These are phyloP conservation scores for Scalopus aquaticus DNA, from an alignment of 2,113 vertebrate species.

Conservation along the genomic window DNA sequence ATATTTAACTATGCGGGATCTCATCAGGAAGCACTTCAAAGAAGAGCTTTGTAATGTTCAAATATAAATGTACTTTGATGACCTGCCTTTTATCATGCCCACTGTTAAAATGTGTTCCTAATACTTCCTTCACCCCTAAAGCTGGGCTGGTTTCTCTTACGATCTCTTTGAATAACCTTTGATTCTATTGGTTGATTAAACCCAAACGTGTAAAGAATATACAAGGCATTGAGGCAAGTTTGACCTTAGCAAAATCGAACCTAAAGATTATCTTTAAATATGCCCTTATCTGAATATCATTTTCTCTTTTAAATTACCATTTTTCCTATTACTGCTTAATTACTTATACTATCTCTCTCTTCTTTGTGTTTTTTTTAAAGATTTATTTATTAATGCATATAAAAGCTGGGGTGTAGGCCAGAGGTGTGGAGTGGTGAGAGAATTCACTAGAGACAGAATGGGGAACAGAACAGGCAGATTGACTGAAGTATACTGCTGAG, in stretches of 20 bases:
- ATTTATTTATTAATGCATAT: no score
- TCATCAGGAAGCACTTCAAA: constrained; percentile 72
- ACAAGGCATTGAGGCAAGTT: neutral
- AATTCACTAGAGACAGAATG: no score
- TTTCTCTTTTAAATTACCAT: neutral
- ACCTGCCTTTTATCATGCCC: constrained; percentile 51
- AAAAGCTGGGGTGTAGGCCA: no score
- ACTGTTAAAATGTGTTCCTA: constrained; percentile 41
- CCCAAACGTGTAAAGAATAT: constrained; percentile 20
- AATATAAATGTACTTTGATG: constrained; percentile 65
- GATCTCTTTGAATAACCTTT: constrained; percentile 63
- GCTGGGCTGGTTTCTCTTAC: neutral
- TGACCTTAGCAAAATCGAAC: constrained; percentile 19
- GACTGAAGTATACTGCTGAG: no score
- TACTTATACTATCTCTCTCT: neutral
- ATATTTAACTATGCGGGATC: constrained; percentile 53
- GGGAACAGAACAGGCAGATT: no score
- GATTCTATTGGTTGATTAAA: constrained; percentile 40
- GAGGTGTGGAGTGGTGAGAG: no score
- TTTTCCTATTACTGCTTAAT: neutral
- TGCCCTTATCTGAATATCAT: neutral
- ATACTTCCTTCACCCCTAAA: constrained; percentile 8
- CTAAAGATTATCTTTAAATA: neutral
- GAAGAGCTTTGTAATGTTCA: constrained; percentile 63
- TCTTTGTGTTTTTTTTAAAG: neutral